Percentiles rank a stretch among this genome's conserved stretches.
phyloP scores from a whole-genome alignment of 2,888 invertebrate genomes.

The Dryomyza anilis region DNA sequence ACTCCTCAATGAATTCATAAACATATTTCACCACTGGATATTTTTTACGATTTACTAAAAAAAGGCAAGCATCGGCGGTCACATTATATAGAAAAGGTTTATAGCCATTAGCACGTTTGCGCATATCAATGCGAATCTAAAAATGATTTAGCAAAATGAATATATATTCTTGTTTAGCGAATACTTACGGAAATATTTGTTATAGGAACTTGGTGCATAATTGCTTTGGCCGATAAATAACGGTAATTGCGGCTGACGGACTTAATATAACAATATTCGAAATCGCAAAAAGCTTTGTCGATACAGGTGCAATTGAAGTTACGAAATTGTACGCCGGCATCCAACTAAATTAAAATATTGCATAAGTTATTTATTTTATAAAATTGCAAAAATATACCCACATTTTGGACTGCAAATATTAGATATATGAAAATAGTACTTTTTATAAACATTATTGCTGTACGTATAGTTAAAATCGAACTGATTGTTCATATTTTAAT shows the following conservation, averaged over 20 bases:
- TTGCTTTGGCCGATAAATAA: not conserved
- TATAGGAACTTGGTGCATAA: not conserved
- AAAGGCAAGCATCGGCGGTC: not conserved
- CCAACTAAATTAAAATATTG: no score
- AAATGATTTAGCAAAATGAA: not conserved
- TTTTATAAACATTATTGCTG: no score
- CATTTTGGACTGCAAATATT: no score
- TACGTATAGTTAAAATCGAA: no score
- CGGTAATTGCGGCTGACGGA: slow-evolving; percentile 6
- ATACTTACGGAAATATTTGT: not conserved
- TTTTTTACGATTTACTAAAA: not conserved
- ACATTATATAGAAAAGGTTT: not conserved
- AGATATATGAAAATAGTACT: no score
- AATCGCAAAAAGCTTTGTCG: not conserved
- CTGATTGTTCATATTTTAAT: no score
- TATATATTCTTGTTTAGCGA: no score
- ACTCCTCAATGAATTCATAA: not conserved
- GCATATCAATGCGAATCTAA: no score
- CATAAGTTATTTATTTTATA: no score
- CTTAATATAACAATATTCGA: slow-evolving; percentile 16
- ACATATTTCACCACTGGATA: not conserved
- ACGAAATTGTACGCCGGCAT: not conserved
- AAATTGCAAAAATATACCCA: no score
- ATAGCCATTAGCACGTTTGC: slow-evolving; percentile 2
- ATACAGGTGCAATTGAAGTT: not conserved